Percentiles rank a stretch among this genome's conserved stretches.
phyloP scores from a whole-genome alignment of 2,888 invertebrate genomes.

The Orthosia gracilis region DNA sequence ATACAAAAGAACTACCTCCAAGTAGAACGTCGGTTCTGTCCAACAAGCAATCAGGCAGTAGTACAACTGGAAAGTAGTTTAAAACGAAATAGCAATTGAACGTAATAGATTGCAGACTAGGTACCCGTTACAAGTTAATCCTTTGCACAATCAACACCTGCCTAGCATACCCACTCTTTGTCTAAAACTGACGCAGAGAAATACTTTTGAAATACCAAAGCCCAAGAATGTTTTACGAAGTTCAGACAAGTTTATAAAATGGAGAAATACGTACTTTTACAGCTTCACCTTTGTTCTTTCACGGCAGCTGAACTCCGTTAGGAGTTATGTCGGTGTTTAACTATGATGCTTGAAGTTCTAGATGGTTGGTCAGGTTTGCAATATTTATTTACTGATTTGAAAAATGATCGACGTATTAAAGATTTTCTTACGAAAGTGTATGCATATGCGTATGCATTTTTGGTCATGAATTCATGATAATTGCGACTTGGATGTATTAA shows the following conservation, averaged over 20 bases:
- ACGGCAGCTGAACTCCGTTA: constrained; percentile 32
- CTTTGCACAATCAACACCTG: constrained; percentile 57
- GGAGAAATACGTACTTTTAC: constrained; percentile 56
- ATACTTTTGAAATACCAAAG: constrained; percentile 61
- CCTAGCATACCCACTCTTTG: constrained; percentile 27
- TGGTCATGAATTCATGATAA: no score
- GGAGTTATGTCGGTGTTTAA: constrained; percentile 31
- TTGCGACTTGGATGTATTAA: no score
- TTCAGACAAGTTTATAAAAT: constrained; percentile 61
- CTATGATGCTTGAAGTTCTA: constrained; percentile 18
- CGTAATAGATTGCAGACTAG: constrained; percentile 37
- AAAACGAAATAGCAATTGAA: constrained; percentile 51
- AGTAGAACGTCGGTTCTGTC: background rate
- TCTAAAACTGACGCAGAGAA: constrained; percentile 53
- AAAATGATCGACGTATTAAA: background rate
- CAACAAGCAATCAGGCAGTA: constrained; percentile 10
- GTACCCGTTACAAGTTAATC: constrained; percentile 52
- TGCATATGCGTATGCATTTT: background rate
- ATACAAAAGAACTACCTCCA: constrained; percentile 4
- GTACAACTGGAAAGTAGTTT: constrained; percentile 11
- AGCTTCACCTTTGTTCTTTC: constrained; percentile 57
- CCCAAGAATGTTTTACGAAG: constrained; percentile 59
- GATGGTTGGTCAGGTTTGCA: background rate
- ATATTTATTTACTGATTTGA: background rate
- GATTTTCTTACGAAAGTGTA: background rate